Base-by-base conservation (phyloP, 2,113 vertebrate species). In the Atherinomorus stipes region DNA sequence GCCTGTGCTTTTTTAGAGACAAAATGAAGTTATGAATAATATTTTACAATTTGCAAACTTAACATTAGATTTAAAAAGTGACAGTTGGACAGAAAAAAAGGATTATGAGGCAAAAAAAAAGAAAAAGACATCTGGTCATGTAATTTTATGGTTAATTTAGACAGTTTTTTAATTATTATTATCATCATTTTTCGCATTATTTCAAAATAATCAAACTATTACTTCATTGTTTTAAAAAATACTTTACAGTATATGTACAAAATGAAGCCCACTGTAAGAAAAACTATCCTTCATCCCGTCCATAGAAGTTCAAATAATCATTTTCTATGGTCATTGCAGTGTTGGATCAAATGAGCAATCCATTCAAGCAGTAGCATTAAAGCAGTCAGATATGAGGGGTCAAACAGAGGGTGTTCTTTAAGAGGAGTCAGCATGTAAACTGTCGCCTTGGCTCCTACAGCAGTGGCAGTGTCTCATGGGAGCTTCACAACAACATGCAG, bases 321-420 rank as follows among this genome's bases (percentile, higher is more conserved):
- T 67, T 83, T 58, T 52, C 37, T 28, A 31, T 60, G 26, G 25
- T 68, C 38, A 69, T 54, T 16, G 53, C 63, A 28, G 26, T 38
- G n/a, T 53, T 50, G 28, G 19, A 44, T 67, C 42, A 67, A 80
- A 83, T 52, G 68, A 85, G 68, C 56, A 49, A 66, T 58, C 63
- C 61, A 66, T 65, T 82, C n/a, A 62, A 76, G 44, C 58, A 11
- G 56, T 49, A 68, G 81, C 59, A 71, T 57, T 60, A n/a, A 57
- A 34, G 57, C 64, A 15, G 62, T 25, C 44, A 5, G 7, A 67
- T 60, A 56, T 68, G 56, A 49, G 12, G 22, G 76, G 83, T 89
- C 83, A 87, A 69, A 74, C 56, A 64, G 75, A 81, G 71, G 77
- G 11, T 66, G 40, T 62, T 75, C 63, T 70, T 42, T 61, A 52